Percentiles rank a stretch among this genome's conserved stretches.
phyloP scores from a whole-genome alignment of 1,140 invertebrate genomes.

The Acromyrmex echinatior region DNA sequence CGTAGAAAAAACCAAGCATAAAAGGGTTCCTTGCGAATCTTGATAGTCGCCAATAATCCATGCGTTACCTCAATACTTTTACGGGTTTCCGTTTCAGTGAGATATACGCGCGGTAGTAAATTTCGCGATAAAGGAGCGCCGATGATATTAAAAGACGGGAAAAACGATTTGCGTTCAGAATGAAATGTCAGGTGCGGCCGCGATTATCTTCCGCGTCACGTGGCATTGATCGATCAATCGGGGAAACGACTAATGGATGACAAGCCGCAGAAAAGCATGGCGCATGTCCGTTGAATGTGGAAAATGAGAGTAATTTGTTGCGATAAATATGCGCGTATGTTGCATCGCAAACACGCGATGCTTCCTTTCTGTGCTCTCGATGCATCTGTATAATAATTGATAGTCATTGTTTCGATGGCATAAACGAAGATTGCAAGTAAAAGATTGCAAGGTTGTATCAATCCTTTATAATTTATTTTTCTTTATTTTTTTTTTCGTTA shows the following conservation, averaged over 20 bases:
- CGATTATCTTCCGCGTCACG: conserved; percentile 53
- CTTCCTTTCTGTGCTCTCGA: neutral
- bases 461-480: neutral
- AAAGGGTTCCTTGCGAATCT: conserved; percentile 18
- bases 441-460: neutral
- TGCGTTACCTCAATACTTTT: conserved; percentile 20
- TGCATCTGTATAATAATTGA: neutral
- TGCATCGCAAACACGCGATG: neutral
- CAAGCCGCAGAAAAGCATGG: conserved; percentile 37
- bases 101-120: conserved; percentile 55
- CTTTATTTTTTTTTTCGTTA: neutral
- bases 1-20: neutral
- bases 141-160: conserved; percentile 49
- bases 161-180: conserved; percentile 8
- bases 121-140: conserved; percentile 29
- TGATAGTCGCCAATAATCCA: neutral
- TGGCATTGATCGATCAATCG: conserved; percentile 49
- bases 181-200: conserved; percentile 4
- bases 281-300: neutral
- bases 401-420: neutral
- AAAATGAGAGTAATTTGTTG: conserved; percentile 20
- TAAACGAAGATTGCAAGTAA: neutral
- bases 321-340: neutral
- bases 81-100: conserved; percentile 19
- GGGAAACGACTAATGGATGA: conserved; percentile 41